Evolutionary conservation across 2,888 invertebrate genomes (phyloP), one percentile per base, ranked within the genome.

Genomic region (Eilema sororculum): DNA sequence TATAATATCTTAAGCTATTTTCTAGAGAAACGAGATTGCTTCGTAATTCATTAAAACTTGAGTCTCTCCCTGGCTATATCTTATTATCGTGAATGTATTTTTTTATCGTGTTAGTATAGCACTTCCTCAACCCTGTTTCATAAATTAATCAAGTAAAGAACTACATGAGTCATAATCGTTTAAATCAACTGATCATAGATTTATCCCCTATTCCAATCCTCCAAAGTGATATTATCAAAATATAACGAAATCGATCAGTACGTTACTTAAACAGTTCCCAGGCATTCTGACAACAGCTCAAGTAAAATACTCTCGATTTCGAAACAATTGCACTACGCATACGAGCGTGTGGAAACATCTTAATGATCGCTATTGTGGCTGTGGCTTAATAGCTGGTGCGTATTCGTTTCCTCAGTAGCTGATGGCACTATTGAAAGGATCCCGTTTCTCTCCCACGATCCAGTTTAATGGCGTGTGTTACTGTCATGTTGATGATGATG

Each of bases 361-460:
- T 92, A 93, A 92, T 91, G 92, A 91, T 89, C 86, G 85, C 90
- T 87, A 91, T 91, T 91, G 91, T 90, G 71, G 64, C 66, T 63
- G 78, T 71, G 87, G 87, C 86, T 90, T 89, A 90, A 88, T 90
- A 89, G 86, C 82, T 83, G 83, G 85, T 88, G 83, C 84, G 86
- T 88, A 87, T 88, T 84, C 86, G 90, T 93, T 93, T 93, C 92
- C 92, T 91, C 89, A 87, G 86, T 86, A 75, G 86, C 84, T 85
- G 88, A 85, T 86, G 90, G 85, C 84, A 86, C 87, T 87, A 90
- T 92, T 90, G 87, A 90, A 86, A 86, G 90, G 87, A 87, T 93
- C 91, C 93, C 93, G 93, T 94, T 93, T 92, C 91, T 88, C 91
- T 95, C 95, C 93, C 95, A 95, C 95, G 95, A 91, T 92, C 93